Evolutionary conservation across 2,888 invertebrate species (phyloP).

Genomic region (Neuroscelio doddi): DNA sequence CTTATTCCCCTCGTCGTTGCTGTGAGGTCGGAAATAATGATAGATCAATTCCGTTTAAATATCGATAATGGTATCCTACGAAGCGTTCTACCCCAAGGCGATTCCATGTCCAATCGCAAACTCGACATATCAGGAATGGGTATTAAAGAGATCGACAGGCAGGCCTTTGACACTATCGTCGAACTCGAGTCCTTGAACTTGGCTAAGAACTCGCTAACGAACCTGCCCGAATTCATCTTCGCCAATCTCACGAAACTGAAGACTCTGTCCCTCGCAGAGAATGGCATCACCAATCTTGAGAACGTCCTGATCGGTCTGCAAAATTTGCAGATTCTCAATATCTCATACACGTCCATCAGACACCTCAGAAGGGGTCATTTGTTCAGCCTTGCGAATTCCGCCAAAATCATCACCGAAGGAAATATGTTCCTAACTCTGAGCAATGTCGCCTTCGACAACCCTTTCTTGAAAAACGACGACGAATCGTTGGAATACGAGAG

Average conservation of each 20-base stretch:
- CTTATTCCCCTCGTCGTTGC: conserved; percentile 44
- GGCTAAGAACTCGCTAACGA: conserved; percentile 48
- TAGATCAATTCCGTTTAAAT: not conserved
- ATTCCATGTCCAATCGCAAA: conserved; percentile 1
- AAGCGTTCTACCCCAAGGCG: conserved; percentile 8
- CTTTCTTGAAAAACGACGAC: conserved; percentile 48
- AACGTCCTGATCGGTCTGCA: conserved; percentile 54
- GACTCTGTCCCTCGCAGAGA: conserved; percentile 50
- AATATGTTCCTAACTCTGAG: conserved; percentile 54
- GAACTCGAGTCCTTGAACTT: conserved; percentile 49
- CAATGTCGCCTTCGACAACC: conserved; percentile 52
- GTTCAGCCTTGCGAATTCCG: conserved; percentile 50
- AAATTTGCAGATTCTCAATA: conserved; percentile 51
- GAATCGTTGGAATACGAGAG: conserved; percentile 31
- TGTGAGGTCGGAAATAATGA: conserved; percentile 1
- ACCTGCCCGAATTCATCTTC: conserved; percentile 53
- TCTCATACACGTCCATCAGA: conserved; percentile 53
- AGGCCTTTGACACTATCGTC: conserved; percentile 47
- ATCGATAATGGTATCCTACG: conserved; percentile 14
- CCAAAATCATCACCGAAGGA: conserved; percentile 44
- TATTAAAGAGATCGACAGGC: conserved; percentile 42
- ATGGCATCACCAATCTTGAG: conserved; percentile 45
- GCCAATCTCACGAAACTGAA: conserved; percentile 52
- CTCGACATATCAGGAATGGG: conserved; percentile 12
- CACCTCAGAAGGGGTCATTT: conserved; percentile 51